These are phyloP conservation scores for Tetheella fluctuosa DNA, from an alignment of 2,888 invertebrate species.

Conservation along the genomic window DNA sequence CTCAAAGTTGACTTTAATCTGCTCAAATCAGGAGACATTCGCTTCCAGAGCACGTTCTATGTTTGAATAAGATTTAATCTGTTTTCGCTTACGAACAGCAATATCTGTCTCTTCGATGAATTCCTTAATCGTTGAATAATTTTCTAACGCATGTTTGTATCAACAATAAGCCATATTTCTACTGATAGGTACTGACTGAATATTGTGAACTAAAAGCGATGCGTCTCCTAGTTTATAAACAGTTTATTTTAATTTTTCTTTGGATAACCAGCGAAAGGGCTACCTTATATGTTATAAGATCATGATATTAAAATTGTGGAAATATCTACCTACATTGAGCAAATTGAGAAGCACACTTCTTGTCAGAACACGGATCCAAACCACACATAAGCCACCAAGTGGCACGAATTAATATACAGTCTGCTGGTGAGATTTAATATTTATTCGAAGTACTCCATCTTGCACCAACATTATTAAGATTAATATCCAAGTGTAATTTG, in stretches of 20 bases:
- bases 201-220: background rate
- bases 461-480: background rate
- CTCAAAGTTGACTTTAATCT: conserved; percentile 72
- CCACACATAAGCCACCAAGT: too few species aligned
- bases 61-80: conserved; percentile 78
- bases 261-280: too few species aligned
- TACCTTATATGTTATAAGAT: too few species aligned
- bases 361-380: background rate
- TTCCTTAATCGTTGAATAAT: conserved; percentile 75
- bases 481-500: conserved; percentile 4
- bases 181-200: conserved; percentile 26
- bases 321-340: too few species aligned
- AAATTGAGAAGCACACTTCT: too few species aligned
- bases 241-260: too few species aligned
- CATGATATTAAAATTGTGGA: too few species aligned
- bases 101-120: conserved; percentile 57
- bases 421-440: conserved; percentile 12
- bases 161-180: conserved; percentile 37
- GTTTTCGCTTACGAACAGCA: conserved; percentile 64
- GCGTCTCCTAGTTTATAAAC: too few species aligned
- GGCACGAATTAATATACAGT: conserved; percentile 22
- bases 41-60: conserved; percentile 74
- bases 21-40: conserved; percentile 71
- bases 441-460: background rate
- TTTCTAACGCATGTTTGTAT: conserved; percentile 63